Evolutionary conservation across 2,888 invertebrate genomes (phyloP).

Genomic region (Eupithecia exiguata): DNA sequence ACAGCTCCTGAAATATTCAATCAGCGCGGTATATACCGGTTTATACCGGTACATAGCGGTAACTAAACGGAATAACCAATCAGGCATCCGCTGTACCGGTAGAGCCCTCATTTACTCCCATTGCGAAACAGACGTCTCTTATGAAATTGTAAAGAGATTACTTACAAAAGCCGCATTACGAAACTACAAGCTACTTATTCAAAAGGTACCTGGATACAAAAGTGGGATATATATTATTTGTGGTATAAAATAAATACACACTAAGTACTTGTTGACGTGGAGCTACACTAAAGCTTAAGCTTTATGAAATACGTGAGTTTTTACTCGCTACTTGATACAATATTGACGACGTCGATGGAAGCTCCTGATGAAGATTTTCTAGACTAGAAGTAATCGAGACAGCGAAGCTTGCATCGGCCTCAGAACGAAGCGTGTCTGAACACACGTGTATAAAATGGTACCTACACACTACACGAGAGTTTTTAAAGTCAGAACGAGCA

Average conservation of each 20-base stretch:
- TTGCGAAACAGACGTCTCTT: neutral
- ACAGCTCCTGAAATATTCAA: slow-evolving; percentile 71
- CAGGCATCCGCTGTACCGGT: slow-evolving; percentile 47
- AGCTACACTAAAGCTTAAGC: neutral
- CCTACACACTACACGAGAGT: neutral
- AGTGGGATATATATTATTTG: neutral
- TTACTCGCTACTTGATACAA: neutral
- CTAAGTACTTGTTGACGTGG: neutral
- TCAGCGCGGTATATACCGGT: slow-evolving; percentile 45
- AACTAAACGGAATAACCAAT: slow-evolving; percentile 73
- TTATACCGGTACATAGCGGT: slow-evolving; percentile 49
- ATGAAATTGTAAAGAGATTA: neutral
- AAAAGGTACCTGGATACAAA: neutral
- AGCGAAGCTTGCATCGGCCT: neutral
- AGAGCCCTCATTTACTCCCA: slow-evolving; percentile 19
- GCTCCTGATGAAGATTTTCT: neutral
- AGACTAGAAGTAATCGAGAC: slow-evolving; percentile 3
- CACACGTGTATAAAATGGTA: neutral
- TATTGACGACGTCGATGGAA: neutral
- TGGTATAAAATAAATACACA: neutral
- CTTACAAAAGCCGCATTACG: neutral
- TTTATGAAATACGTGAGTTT: neutral
- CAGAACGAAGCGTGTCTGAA: neutral
- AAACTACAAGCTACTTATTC: neutral
- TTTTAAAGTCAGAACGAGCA: neutral